Conservation (phyloP, 35 echinoderm and acorn worm genomes). For the Eucidaris tribuloides region DNA sequence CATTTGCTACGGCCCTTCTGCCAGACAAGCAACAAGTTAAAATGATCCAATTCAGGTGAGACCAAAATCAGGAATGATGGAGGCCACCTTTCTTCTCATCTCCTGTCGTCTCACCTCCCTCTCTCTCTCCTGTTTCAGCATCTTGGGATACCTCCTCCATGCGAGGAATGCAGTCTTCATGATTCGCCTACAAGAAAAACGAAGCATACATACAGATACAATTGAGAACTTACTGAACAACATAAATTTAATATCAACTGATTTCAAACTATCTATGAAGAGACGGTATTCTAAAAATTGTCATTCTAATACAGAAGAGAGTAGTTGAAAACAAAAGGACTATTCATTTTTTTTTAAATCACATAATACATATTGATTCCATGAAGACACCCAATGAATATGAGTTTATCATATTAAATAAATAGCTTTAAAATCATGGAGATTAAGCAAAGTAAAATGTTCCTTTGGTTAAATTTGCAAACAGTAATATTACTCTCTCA, state of each 20-base stretch:
- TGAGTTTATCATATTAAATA: neutral
- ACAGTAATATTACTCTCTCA: neutral
- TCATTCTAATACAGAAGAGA: no score
- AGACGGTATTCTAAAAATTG: no score
- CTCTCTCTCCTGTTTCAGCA: constrained; percentile 68
- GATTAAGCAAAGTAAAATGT: neutral
- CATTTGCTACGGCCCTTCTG: no score
- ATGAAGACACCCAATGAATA: neutral
- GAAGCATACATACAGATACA: neutral
- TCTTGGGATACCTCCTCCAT: constrained; percentile 74
- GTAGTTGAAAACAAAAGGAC: no score
- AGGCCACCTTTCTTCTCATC: constrained; percentile 88
- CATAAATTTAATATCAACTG: no score
- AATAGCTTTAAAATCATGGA: neutral
- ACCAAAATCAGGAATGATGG: constrained; percentile 89
- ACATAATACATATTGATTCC: neutral
- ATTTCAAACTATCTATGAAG: no score
- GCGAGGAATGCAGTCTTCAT: constrained; percentile 64
- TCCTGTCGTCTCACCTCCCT: constrained; percentile 57
- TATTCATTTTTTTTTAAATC: neutral
- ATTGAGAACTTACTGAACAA: neutral
- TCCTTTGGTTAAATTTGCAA: neutral
- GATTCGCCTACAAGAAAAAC: constrained; percentile 54
- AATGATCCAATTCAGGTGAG: constrained; percentile 53
- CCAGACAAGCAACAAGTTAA: no score